Conservation (phyloP, 2,888 invertebrate species). For the Keiferia lycopersicella region DNA sequence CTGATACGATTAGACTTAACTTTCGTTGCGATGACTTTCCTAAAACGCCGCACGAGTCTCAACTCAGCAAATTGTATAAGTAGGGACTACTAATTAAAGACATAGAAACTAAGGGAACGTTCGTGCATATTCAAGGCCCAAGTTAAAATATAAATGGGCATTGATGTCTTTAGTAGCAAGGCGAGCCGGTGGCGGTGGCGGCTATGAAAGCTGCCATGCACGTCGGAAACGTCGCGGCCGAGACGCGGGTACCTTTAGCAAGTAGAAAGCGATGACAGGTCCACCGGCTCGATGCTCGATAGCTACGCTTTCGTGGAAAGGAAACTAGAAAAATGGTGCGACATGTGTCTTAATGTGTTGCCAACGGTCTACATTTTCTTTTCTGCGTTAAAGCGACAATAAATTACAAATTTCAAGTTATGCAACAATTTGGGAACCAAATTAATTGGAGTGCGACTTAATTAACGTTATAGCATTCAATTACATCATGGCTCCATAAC, state of each 20-base stretch:
- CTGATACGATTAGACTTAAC: background rate
- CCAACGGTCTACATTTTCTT: background rate
- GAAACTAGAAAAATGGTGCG: constrained; percentile 27
- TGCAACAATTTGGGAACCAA: background rate
- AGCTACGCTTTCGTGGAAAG: constrained; percentile 28
- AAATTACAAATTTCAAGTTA: constrained; percentile 13
- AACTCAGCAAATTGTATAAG: background rate
- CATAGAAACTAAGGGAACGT: constrained; percentile 18
- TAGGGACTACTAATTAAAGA: constrained; percentile 17
- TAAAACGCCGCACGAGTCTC: background rate
- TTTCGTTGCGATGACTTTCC: background rate
- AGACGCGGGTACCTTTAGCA: constrained; percentile 41
- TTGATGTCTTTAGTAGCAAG: constrained; percentile 36
- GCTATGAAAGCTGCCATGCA: constrained; percentile 48
- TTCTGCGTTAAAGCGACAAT: constrained; percentile 13
- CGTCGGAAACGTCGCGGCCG: constrained; percentile 36
- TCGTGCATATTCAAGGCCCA: constrained; percentile 31
- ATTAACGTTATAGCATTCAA: constrained; percentile 26
- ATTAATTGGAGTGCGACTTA: constrained; percentile 16
- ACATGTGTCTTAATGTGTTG: background rate
- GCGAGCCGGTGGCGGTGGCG: constrained; percentile 24
- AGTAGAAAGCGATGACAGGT: constrained; percentile 48
- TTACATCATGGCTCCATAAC: constrained; percentile 23
- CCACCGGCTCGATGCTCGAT: constrained; percentile 30
- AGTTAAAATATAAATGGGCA: constrained; percentile 29